Percentiles rank a stretch among this genome's conserved stretches.
phyloP scores from a whole-genome alignment of 1,140 invertebrate genomes.

The Hestina assimilis region DNA sequence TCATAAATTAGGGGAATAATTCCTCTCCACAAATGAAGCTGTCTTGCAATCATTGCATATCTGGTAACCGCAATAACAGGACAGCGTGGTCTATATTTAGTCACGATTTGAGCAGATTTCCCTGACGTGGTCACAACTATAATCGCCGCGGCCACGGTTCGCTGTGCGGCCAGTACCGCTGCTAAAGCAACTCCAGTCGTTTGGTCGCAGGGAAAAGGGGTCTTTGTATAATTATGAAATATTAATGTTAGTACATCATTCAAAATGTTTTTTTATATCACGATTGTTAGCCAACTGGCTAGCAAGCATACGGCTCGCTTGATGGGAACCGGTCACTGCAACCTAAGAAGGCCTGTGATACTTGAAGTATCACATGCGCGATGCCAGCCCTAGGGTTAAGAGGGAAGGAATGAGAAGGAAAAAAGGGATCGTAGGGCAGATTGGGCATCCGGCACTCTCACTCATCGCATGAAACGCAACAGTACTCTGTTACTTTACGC shows the following conservation, averaged over 20 bases:
- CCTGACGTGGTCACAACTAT: conserved; percentile 92
- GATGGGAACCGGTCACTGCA: no score
- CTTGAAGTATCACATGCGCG: no score
- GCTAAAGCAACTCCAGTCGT: conserved; percentile 83
- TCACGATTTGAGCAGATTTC: conserved; percentile 85
- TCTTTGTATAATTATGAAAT: conserved; percentile 19
- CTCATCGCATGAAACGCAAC: no score
- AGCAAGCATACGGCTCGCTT: no score
- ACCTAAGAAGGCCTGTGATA: no score
- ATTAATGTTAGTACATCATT: not conserved
- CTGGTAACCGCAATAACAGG: conserved; percentile 91
- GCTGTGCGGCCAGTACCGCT: conserved; percentile 89
- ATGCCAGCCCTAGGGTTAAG: no score
- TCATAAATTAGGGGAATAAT: conserved; percentile 44
- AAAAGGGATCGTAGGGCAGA: no score
- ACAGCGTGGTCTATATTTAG: conserved; percentile 90
- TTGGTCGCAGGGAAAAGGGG: conserved; percentile 79
- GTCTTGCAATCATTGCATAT: conserved; percentile 53
- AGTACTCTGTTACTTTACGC: no score
- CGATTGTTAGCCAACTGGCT: no score
- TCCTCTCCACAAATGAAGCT: conserved; percentile 42
- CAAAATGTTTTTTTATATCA: not conserved
- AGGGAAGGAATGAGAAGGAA: no score
- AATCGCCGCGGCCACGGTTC: conserved; percentile 89
- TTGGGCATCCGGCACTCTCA: no score